Percentiles rank a stretch among this genome's conserved stretches.
Conservation (phyloP, 2,797 vertebrate genomes). For the Falco biarmicus region DNA sequence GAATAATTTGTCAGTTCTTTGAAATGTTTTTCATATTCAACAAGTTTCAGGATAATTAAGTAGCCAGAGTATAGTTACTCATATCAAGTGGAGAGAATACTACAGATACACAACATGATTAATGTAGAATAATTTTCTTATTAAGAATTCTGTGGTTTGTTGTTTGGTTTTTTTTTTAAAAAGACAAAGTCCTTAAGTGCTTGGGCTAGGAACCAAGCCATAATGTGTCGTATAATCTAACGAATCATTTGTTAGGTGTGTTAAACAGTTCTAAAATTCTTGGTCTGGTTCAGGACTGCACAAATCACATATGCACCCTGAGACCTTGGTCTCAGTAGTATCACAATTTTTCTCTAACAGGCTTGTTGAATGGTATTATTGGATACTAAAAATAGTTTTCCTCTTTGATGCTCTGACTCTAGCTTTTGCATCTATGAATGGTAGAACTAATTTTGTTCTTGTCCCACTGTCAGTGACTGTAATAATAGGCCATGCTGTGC, state of each 20-base stretch:
- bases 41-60: not conserved
- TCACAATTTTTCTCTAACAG: not conserved
- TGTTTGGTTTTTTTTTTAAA: not conserved
- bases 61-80: not conserved
- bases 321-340: not conserved
- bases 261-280: not conserved
- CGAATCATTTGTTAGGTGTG: not conserved
- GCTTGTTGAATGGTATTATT: not conserved
- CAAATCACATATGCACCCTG: not conserved
- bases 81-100: not conserved
- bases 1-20: not conserved
- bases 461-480: not conserved
- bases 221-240: not conserved
- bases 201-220: not conserved
- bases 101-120: not conserved
- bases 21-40: not conserved
- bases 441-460: not conserved
- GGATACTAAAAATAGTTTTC: not conserved
- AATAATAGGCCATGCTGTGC: not conserved
- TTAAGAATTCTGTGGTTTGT: not conserved
- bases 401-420: not conserved
- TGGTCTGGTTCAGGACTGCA: not conserved
- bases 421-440: not conserved
- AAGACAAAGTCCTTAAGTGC: not conserved
- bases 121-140: not conserved